Evolutionary conservation across 1,140 invertebrate genomes (phyloP).

Genomic region (Trinorchestia longiramus): DNA sequence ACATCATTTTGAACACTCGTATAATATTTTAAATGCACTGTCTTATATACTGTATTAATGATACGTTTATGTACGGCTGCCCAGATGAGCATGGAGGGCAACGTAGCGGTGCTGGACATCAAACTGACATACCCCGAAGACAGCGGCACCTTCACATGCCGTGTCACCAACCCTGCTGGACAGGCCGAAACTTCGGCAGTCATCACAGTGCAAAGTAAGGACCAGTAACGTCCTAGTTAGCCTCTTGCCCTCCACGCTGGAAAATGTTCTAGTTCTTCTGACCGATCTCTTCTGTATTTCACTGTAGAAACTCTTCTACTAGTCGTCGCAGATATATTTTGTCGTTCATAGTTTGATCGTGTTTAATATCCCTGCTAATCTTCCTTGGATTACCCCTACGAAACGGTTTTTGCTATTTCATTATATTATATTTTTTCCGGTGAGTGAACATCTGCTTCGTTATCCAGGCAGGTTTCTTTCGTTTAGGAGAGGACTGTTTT

Average conservation of each 20-base stretch:
- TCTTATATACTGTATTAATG: no score
- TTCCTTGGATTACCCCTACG: not conserved
- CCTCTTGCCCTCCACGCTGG: not conserved
- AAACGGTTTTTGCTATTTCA: not conserved
- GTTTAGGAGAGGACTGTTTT: not conserved
- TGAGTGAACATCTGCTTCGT: not conserved
- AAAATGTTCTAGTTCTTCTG: not conserved
- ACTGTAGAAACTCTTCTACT: not conserved
- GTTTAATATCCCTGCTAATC: not conserved
- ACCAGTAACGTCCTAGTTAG: conserved; percentile 69
- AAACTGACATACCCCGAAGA: conserved; percentile 94
- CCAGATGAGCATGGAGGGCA: conserved; percentile 93
- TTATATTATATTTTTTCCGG: not conserved
- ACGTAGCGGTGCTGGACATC: conserved; percentile 89
- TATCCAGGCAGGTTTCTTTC: not conserved
- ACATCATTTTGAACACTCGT: no score
- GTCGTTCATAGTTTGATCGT: not conserved
- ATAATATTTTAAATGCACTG: no score
- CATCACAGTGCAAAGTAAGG: conserved; percentile 92
- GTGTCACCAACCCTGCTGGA: conserved; percentile 89
- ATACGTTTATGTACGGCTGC: not conserved
- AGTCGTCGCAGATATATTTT: not conserved
- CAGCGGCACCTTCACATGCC: conserved; percentile 90
- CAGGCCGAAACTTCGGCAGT: conserved; percentile 91
- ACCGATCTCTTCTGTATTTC: not conserved